Evolutionary conservation across 1,140 invertebrate species (phyloP), one percentile per base, ranked within the genome.

Genomic region (Macrosteles quadrilineatus): DNA sequence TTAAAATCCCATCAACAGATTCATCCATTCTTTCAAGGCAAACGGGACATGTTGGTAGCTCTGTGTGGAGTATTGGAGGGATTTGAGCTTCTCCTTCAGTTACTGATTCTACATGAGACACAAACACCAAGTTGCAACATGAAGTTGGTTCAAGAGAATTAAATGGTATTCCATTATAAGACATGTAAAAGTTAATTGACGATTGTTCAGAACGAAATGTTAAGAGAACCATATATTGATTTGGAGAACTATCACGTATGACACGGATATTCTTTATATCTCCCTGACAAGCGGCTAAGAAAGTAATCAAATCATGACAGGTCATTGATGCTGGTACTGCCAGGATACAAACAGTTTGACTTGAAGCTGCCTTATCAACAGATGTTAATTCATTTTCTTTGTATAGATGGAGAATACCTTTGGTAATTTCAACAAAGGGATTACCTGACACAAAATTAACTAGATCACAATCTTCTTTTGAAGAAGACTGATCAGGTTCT

Each of bases 1-100:
- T 99, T 67, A 99, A 84, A 73, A 99, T 92, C 1, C 97, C 96
- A 81, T 99, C 97, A 0, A 98, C 94, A 72, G 93, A 96, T 82
- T 99, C 97, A 82, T 99, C 97, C 96, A 96, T 98, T 75, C 96
- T 87, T 81, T 99, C 98, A 78, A 97, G 80, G 74, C 97, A 98
- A 19, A 98, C 96, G 6, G 97, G 94, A 83, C 98, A 99, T 2
- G 93, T 97, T n/a, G 97, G 97, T 66, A 99, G 83, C 82, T 99
- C 98, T 0, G 95, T 97, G 74, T 96, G 90, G n/a, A 85, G 81
- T 0, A 90, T 86, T 0, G 92, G 88, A 21, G 82, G 71, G 27
- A 86, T 81, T n/a, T 86, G 85, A 55, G 87, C 87, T 73, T 87
- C 85, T 21, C 88, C 86, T 45, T 86, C 90, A 79, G 80, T 82